Evolutionary conservation across 2,888 invertebrate species (phyloP), one percentile per base, ranked within the genome.

Genomic region (Hypselothyrea guttata): DNA sequence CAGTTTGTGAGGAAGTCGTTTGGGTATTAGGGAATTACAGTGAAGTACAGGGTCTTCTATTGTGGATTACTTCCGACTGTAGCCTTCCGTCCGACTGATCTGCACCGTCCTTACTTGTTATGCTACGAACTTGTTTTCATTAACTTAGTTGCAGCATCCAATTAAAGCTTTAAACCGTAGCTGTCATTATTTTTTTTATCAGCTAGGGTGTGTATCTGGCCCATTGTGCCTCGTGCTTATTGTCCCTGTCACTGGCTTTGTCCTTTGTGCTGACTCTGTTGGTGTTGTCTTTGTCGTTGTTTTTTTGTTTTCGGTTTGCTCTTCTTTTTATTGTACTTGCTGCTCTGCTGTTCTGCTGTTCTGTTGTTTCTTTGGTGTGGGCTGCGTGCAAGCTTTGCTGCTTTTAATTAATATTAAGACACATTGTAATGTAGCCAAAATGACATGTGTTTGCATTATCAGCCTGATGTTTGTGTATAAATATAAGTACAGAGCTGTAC

Each of bases 371-470:
- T 18, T 16, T 56, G 37, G 31, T 48, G 34, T n/a, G 42, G 12
- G 37, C 31, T 47, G 41, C 22, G 41, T 53, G 59, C 27, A 47
- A 61, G 60, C 49, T 62, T 66, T 75, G 71, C 63, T 72, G 69
- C 61, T 75, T 83, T 75, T 81, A 82, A 81, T 81, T 81, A 84
- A 84, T 79, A 82, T 82, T 69, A 74, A 78, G 65, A 77, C 61
- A 69, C 71, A 65, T 75, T 57, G 69, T 64, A 67, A 60, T 72
- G 68, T 64, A 49, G 48, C 73, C 66, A 59, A 57, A 83, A 71
- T 68, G 76, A 76, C 83, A 84, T 82, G 75, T 82, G 68, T 70
- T 69, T 58, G 57, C 78, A 49, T 65, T 58, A 53, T 69, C 47
- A 48, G 47, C 62, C 67, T 63, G 68, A 45, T 62, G 42, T 53